Base-by-base conservation (phyloP, 92 coral and sea anemone species). In the Palythoa caribaeorum region DNA sequence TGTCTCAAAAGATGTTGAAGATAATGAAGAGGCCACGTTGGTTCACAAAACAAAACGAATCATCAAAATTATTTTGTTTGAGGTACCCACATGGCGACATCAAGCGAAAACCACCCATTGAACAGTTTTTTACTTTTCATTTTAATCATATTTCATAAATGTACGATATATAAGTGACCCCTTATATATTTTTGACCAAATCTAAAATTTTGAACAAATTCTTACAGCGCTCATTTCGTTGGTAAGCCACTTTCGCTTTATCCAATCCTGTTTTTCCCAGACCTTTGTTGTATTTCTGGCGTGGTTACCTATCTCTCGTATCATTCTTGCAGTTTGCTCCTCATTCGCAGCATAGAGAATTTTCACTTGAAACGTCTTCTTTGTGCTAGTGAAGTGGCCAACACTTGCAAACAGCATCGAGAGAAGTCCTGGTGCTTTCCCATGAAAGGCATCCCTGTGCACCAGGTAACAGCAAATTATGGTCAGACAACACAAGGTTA, bases 201-300 rank as follows among this genome's bases (percentile, higher is more conserved):
- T 4, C 6, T 44, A 44, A 44, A 44, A 44, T 2, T 44, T 44
- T 44, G 50, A 63, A 8, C 37, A 28, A 3, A 51, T 38, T 51
- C 94, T 60, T 78, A 96, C 99, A 84, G 87, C 92, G 38, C 94
- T 94, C 84, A 94, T 92, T 84, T 97, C 99, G 84, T 90, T 90
- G 39, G 98, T 92, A 14, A 97, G 86, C 99, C 99, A 97, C 77
- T 94, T 92, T 44, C 99, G 78, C 81, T 93, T 92, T 47, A 90
- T 78, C 99, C 99, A 97, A 28, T 97, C 98, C 77, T 88, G 86
- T 73, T 91, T 89, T 13, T 92, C 88, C 95, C 98, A 97, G 86
- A 91, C 96, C 63, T 88, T 77, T 7, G 96, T 92, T 9, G 92
- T 72, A 38, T 88, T 86, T 83, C 95, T 97, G 3, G 98, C 87